A percentile compares a stretch with the other conserved stretches of the same genome.
Evolutionary conservation across 2,888 invertebrate species (phyloP).

Genomic region (Muschampia plurimacula): DNA sequence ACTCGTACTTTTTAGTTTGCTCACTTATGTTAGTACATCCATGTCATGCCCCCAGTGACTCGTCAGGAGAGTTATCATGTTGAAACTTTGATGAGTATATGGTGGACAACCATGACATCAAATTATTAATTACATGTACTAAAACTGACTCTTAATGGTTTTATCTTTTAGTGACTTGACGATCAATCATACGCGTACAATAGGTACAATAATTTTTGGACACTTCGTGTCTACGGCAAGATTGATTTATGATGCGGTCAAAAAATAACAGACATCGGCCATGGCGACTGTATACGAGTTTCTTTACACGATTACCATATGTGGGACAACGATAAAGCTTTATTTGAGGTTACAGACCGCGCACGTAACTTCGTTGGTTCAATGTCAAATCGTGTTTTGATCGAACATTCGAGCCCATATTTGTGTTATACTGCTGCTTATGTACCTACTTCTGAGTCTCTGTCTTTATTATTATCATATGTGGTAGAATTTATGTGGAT

Average conservation of each 20-base stretch:
- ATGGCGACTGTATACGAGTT: background rate
- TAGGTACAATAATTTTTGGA: background rate
- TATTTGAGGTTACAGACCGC: slow-evolving; percentile 35
- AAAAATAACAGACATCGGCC: background rate
- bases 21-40: too few relatives aligned
- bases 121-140: background rate
- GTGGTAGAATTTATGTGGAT: too few relatives aligned
- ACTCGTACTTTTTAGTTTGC: too few relatives aligned
- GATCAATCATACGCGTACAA: background rate
- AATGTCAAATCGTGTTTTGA: slow-evolving; percentile 35
- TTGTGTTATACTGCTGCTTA: slow-evolving; percentile 6
- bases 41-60: too few relatives aligned
- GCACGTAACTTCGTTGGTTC: slow-evolving; percentile 27
- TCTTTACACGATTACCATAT: slow-evolving; percentile 35
- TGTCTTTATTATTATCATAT: background rate
- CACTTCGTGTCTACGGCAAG: background rate
- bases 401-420: slow-evolving; percentile 14
- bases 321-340: slow-evolving; percentile 33
- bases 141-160: background rate
- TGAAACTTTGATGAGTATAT: background rate
- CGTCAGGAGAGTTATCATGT: background rate
- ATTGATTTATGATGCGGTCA: background rate
- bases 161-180: background rate
- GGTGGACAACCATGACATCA: background rate
- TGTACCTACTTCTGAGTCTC: background rate